A percentile compares a stretch with the other conserved stretches of the same genome.
phyloP scores from a whole-genome alignment of 2,888 invertebrate species.

The Hybos culiciformis region DNA sequence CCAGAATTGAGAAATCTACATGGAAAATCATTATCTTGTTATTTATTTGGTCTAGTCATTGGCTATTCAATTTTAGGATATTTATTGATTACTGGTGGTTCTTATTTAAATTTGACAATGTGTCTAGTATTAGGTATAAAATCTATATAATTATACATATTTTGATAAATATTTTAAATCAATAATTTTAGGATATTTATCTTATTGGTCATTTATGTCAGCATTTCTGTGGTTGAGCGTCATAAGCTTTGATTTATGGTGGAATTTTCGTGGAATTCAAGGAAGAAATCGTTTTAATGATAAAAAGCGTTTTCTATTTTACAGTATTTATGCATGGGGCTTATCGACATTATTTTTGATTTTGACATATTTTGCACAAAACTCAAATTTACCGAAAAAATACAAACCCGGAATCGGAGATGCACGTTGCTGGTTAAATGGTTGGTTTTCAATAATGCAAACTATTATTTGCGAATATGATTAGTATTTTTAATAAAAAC shows the following conservation, averaged over 20 bases:
- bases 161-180: background rate
- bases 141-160: background rate
- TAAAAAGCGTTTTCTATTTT: constrained; percentile 26
- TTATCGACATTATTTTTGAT: constrained; percentile 22
- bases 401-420: constrained; percentile 33
- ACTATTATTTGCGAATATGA: too few relatives aligned
- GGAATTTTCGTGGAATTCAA: constrained; percentile 26
- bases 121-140: background rate
- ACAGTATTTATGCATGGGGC: constrained; percentile 32
- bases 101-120: background rate
- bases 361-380: constrained; percentile 6
- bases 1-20: constrained; percentile 56
- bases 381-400: background rate
- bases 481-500: background rate
- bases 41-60: constrained; percentile 47
- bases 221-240: constrained; percentile 77
- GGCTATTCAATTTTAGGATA: constrained; percentile 45
- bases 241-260: constrained; percentile 74
- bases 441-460: too few relatives aligned
- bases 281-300: background rate
- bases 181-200: constrained; percentile 18
- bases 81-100: background rate
- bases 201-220: constrained; percentile 57
- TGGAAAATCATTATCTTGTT: constrained; percentile 59
- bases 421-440: constrained; percentile 43